phyloP scores from a whole-genome alignment of 2,888 invertebrate genomes.

The Zaprionus bogoriensis region DNA sequence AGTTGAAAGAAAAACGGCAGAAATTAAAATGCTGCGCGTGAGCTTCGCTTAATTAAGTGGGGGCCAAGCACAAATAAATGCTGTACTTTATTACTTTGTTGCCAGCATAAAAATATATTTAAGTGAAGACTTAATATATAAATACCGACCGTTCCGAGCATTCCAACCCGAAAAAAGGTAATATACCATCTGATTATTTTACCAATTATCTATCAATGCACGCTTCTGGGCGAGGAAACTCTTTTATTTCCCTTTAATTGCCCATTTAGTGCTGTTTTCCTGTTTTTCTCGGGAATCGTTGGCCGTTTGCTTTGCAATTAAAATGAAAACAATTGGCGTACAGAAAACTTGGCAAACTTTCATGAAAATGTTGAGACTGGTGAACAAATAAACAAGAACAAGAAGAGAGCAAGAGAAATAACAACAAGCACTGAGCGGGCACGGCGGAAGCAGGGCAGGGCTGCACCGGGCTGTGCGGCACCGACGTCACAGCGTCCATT shows the following conservation, averaged over 20 bases:
- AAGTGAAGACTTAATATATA: too few relatives aligned
- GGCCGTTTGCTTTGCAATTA: not conserved
- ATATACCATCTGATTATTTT: not conserved
- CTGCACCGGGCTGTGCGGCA: too few relatives aligned
- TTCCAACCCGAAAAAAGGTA: not conserved
- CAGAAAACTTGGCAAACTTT: conserved; percentile 37
- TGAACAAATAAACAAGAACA: conserved; percentile 31
- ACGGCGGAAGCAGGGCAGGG: too few relatives aligned
- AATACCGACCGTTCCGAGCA: too few relatives aligned
- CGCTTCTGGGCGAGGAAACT: not conserved
- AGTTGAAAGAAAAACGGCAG: conserved; percentile 10
- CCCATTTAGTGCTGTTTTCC: conserved; percentile 3
- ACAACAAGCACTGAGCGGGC: not conserved
- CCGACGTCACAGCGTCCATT: conserved; percentile 58
- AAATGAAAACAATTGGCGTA: conserved; percentile 16
- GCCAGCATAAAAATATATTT: not conserved
- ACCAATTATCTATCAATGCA: not conserved
- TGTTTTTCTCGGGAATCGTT: conserved; percentile 2
- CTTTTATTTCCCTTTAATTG: conserved; percentile 17
- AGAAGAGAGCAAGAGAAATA: not conserved
- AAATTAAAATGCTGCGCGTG: conserved; percentile 3
- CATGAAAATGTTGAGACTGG: conserved; percentile 13
- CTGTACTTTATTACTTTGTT: not conserved
- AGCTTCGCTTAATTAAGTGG: not conserved
- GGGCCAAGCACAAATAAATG: not conserved